Conservation (phyloP, 2,797 vertebrate species). For the Sebastiscus albofasciatus region DNA sequence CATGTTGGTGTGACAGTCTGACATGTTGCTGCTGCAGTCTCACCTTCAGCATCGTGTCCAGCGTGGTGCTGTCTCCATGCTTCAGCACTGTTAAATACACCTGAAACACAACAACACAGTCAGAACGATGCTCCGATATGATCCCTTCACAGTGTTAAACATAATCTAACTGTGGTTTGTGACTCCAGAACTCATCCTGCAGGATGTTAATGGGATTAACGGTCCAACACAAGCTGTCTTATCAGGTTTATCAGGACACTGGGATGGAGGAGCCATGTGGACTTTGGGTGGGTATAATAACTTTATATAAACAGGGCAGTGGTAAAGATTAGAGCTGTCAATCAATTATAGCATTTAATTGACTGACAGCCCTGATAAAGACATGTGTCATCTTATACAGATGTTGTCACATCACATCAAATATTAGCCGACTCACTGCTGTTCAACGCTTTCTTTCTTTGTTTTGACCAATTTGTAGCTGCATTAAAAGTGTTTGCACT, state of each 20-base stretch:
- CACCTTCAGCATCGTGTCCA: slow-evolving; percentile 98
- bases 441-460: too few relatives aligned
- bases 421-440: too few relatives aligned
- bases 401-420: not conserved
- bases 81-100: slow-evolving; percentile 97
- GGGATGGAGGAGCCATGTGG: not conserved
- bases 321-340: too few relatives aligned
- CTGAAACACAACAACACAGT: slow-evolving; percentile 64
- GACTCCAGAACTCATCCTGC: not conserved
- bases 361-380: not conserved
- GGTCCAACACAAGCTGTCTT: too few relatives aligned
- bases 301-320: not conserved
- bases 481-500: too few relatives aligned
- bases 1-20: not conserved
- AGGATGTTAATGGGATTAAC: not conserved
- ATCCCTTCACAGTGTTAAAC: not conserved
- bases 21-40: not conserved
- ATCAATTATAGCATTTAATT: too few relatives aligned
- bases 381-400: not conserved
- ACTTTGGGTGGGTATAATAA: not conserved
- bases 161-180: too few relatives aligned
- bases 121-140: not conserved
- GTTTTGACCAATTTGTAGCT: too few relatives aligned
- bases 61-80: slow-evolving; percentile 90
- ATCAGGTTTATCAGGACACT: not conserved